These are phyloP conservation scores for Polymixis flavicincta DNA, from an alignment of 2,888 invertebrate species.

Conservation along the genomic window DNA sequence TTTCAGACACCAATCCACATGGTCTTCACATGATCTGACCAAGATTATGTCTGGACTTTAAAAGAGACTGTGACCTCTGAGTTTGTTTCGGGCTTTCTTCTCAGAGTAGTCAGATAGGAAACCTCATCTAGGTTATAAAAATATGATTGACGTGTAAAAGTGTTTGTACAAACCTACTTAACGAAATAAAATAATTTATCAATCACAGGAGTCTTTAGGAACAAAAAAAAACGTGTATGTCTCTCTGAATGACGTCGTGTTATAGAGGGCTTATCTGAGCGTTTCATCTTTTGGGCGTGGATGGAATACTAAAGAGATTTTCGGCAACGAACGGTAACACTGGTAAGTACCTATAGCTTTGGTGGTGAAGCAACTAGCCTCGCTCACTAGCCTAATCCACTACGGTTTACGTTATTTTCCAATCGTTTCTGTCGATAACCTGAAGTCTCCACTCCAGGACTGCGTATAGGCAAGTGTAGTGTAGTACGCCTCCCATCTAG, in stretches of 20 bases:
- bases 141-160: too few relatives aligned
- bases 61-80: too few relatives aligned
- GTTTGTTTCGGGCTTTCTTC: too few relatives aligned
- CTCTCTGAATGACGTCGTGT: slow-evolving; percentile 18
- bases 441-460: too few relatives aligned
- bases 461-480: background rate
- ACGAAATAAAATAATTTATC: too few relatives aligned
- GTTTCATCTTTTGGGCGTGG: slow-evolving; percentile 28
- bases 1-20: too few relatives aligned
- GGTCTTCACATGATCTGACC: too few relatives aligned
- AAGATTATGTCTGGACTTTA: too few relatives aligned
- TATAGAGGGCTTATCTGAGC: slow-evolving; percentile 9
- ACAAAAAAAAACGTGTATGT: slow-evolving; percentile 1
- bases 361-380: background rate
- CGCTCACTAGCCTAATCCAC: background rate
- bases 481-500: background rate
- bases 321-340: background rate
- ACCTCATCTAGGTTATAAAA: too few relatives aligned
- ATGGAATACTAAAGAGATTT: slow-evolving; percentile 16
- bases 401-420: background rate
- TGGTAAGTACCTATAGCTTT: too few relatives aligned
- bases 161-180: too few relatives aligned
- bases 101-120: too few relatives aligned
- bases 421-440: background rate
- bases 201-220: slow-evolving; percentile 18